Conservation (phyloP, 2,888 invertebrate species). For the Stramonita haemastoma region DNA sequence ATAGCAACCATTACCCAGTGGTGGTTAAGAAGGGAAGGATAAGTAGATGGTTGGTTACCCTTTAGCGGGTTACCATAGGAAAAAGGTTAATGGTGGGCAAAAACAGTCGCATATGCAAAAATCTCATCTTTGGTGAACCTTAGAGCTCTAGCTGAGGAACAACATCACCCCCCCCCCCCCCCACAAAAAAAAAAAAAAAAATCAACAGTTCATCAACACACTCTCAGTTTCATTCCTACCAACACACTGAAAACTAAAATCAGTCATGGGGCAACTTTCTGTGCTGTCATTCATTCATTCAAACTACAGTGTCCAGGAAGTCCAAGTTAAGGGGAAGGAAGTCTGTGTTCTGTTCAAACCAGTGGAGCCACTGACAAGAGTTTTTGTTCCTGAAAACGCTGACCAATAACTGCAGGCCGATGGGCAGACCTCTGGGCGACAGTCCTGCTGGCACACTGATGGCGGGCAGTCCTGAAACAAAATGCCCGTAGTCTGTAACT, state of each 20-base stretch:
- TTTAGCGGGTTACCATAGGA: too few species aligned
- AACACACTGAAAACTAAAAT: not conserved
- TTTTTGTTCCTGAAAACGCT: slow-evolving; percentile 85
- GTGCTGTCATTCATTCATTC: not conserved
- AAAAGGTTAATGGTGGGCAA: too few species aligned
- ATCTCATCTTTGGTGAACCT: too few species aligned
- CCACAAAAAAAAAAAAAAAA: too few species aligned
- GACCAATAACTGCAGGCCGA: slow-evolving; percentile 94
- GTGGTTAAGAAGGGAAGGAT: too few species aligned
- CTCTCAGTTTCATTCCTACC: too few species aligned
- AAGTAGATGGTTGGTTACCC: too few species aligned
- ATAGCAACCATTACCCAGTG: too few species aligned
- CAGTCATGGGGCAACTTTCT: not conserved
- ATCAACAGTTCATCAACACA: too few species aligned
- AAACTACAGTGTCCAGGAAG: slow-evolving; percentile 51
- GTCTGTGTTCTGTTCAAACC: slow-evolving; percentile 80
- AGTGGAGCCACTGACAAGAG: slow-evolving; percentile 88
- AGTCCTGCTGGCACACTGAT: slow-evolving; percentile 89
- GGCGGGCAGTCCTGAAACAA: slow-evolving; percentile 86
- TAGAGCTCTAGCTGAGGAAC: too few species aligned
- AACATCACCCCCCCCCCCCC: too few species aligned
- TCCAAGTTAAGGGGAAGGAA: slow-evolving; percentile 64
- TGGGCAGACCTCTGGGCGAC: slow-evolving; percentile 85
- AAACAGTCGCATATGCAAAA: too few species aligned
- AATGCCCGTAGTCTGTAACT: not conserved